Base-by-base conservation (phyloP, 2,113 vertebrate species). In the Salvelinus fontinalis region DNA sequence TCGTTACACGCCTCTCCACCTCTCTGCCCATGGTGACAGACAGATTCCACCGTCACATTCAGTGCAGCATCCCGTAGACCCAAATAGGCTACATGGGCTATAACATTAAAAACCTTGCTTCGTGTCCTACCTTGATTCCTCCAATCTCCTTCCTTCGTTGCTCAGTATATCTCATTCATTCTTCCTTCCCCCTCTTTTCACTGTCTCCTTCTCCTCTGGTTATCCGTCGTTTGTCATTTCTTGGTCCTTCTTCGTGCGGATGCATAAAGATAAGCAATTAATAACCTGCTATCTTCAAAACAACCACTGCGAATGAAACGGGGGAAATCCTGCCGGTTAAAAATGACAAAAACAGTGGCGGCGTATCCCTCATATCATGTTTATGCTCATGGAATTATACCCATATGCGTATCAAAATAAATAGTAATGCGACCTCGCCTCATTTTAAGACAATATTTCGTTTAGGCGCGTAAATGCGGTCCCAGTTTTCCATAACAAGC, bases 201-300 rank as follows among this genome's bases (percentile, higher is more conserved):
- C 70, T 80, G 79, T 81, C 81, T 84, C 85, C 83, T 81, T 79
- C 84, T 75, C 71, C 81, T 84, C 77, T 83, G 86, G 81, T 90
- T 87, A 88, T 87, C 88, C 81, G 89, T 91, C 84, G 84, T 79
- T 87, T 85, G 90, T 89, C 85, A 86, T 83, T 83, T 85, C 88
- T 86, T 85, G 83, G 89, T 82, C 80, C 84, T 88, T 92, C 90
- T 92, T 92, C 91, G 89, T 91, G 90, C 86, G 81, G 88, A 93
- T 92, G 91, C 92, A 93, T 92, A 90, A 86, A 91, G 91, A 92
- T 94, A 83, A 91, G 92, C 91, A 92, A 92, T 90, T 83, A 88
- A 93, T 87, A 84, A 84, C 82, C 77, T 74, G 85, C 76, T 86
- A 75, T 84, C 88, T 89, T 85, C 85, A 85, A 85, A 81, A 84